Base-by-base conservation (phyloP, 2,888 invertebrate species). In the Gasteruption jaculator region DNA sequence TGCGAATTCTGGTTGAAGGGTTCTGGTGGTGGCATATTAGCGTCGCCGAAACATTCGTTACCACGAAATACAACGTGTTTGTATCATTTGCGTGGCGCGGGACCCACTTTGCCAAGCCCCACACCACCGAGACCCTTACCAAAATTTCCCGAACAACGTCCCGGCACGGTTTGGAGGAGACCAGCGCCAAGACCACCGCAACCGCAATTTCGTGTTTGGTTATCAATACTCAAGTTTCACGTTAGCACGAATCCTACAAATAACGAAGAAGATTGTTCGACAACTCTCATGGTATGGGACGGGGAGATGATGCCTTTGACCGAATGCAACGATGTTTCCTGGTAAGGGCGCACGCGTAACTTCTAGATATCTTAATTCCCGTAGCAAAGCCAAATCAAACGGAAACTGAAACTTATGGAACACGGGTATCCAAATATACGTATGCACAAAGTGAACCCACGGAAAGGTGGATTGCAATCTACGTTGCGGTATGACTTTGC, bases 1-100 rank as follows among this genome's bases (percentile, higher is more conserved):
- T 91, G 91, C 64, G 91, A 90, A 65, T 91, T 91, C 63, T 89
- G 87, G 87, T 78, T 91, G 50, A 76, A 86, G 46, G 89, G 89
- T 4, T 83, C 85, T 1, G 83, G 83, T 2, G 82, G 82, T 37
- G 91, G 91, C n/a, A 74, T 87, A 4, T 64, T 91, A 33, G 86
- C 89, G 57, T 89, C 87, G 61, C 91, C 91, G 1, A 78, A 83
- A 53, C 91, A 92, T 72, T 86, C 91, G 3, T 71, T 92, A 49
- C 85, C 91, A 0, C 86, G 89, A 1, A 91, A 91, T 66, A 91
- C 88, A 16, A 91, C 91, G 6, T 92, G 92, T 64, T 78, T 90
- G 15, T 92, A 91, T 67, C 89, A 90, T 66, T 80, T 92, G 63
- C 80, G 83, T 53, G 80, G 73, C n/a, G 65, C 68, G 19, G 78